A percentile compares a stretch with the other conserved stretches of the same genome.
phyloP scores from a whole-genome alignment of 2,888 invertebrate species.

The Microchrysa polita region DNA sequence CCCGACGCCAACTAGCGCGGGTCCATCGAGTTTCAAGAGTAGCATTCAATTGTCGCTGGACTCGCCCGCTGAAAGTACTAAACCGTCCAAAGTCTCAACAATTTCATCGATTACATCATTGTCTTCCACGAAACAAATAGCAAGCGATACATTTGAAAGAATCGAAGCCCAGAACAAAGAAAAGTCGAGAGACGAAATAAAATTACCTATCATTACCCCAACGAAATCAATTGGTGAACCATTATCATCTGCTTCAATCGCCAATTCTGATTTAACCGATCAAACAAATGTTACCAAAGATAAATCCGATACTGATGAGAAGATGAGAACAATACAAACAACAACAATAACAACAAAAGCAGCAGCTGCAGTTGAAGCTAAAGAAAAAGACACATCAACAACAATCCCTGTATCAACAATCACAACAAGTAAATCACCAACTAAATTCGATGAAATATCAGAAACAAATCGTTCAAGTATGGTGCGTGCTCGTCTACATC shows the following conservation, averaged over 20 bases:
- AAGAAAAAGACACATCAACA: slow-evolving; percentile 47
- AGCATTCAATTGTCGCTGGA: slow-evolving; percentile 15
- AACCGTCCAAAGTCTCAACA: background rate
- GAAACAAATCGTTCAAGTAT: slow-evolving; percentile 54
- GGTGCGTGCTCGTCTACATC: slow-evolving; percentile 58
- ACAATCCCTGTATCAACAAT: slow-evolving; percentile 48
- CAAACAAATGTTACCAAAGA: slow-evolving; percentile 59
- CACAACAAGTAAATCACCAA: slow-evolving; percentile 16
- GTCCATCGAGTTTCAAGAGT: slow-evolving; percentile 1
- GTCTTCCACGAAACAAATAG: slow-evolving; percentile 16
- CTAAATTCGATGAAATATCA: slow-evolving; percentile 41
- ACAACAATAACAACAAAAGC: slow-evolving; percentile 41
- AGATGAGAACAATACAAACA: slow-evolving; percentile 53
- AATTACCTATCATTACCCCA: background rate
- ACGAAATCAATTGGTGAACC: slow-evolving; percentile 16
- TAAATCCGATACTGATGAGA: slow-evolving; percentile 53
- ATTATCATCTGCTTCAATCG: slow-evolving; percentile 5
- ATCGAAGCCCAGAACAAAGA: slow-evolving; percentile 17
- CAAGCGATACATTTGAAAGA: slow-evolving; percentile 18
- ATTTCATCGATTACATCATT: background rate
- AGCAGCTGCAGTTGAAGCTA: slow-evolving; percentile 43
- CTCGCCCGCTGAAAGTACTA: background rate
- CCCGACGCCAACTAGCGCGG: background rate
- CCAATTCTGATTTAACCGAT: slow-evolving; percentile 48
- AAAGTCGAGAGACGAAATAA: slow-evolving; percentile 16